Conservation (phyloP, 92 coral and sea anemone species). For the Isaurus tuberculatus region DNA sequence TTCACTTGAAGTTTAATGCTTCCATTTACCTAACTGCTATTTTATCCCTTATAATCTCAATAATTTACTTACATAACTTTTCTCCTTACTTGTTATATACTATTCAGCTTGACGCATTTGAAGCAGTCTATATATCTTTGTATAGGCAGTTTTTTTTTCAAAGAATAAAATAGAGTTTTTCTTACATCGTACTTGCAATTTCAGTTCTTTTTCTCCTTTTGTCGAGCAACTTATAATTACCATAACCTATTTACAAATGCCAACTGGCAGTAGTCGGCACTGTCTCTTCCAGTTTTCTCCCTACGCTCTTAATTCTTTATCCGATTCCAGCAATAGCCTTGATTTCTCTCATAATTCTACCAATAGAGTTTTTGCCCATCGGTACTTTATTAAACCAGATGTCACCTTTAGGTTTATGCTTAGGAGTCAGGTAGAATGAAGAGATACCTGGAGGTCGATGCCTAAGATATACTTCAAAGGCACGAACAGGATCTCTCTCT, state of each 20-base stretch:
- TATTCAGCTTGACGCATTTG: slow-evolving; percentile 28
- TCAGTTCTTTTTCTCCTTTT: slow-evolving; percentile 20
- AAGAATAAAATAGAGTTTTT: slow-evolving; percentile 41
- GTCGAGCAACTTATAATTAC: slow-evolving; percentile 49
- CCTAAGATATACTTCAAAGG: slow-evolving; percentile 93
- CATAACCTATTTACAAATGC: slow-evolving; percentile 48
- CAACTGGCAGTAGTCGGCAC: slow-evolving; percentile 29
- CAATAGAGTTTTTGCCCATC: slow-evolving; percentile 99
- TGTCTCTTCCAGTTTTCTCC: slow-evolving; percentile 10
- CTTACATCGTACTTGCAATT: slow-evolving; percentile 35
- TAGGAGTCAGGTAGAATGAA: slow-evolving; percentile 98
- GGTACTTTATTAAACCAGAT: slow-evolving; percentile 99
- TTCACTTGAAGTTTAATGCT: slow-evolving; percentile 21
- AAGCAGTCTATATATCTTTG: slow-evolving; percentile 38
- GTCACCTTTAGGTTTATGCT: slow-evolving; percentile 99
- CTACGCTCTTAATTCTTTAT: slow-evolving; percentile 52
- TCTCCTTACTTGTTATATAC: slow-evolving; percentile 4
- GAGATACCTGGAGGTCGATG: slow-evolving; percentile 99
- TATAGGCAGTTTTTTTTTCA: slow-evolving; percentile 24
- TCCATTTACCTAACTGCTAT: slow-evolving; percentile 26
- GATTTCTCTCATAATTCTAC: slow-evolving; percentile 98
- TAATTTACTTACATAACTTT: slow-evolving; percentile 44
- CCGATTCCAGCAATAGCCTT: slow-evolving; percentile 99
- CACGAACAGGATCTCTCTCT: slow-evolving; percentile 99
- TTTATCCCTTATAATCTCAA: slow-evolving; percentile 49